Evolutionary conservation across 2,797 vertebrate genomes (phyloP), one percentile per base, ranked within the genome.

Genomic region (Epinephelus malabaricus): DNA sequence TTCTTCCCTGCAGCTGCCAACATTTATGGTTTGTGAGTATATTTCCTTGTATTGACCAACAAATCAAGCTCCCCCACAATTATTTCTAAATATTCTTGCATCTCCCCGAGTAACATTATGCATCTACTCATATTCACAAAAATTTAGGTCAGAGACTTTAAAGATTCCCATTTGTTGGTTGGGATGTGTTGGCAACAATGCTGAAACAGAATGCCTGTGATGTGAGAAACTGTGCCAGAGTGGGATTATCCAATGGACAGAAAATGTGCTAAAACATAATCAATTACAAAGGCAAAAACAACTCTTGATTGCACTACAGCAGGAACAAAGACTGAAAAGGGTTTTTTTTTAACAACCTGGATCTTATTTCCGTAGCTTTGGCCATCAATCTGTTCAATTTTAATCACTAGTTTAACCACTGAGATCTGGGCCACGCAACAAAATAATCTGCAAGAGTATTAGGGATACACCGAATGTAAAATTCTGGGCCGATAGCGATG

Each of bases 41-140:
- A 87, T 89, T 90, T 91, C 81, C 83, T 82, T 76, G 73, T 84
- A 85, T 34, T 86, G 89, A 90, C 88, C 84, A 88, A 92, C 84
- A 92, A 93, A 93, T 90, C 83, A 90, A 77, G 75, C 69, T 47
- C 68, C 63, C 49, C 55, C 47, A 76, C 83, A 69, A 78, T 74
- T 67, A 81, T 69, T 86, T 80, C 27, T 50, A 58, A 83, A 85
- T 73, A 86, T 73, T 69, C 50, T 77, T 77, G 55, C 73, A 75
- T 78, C 69, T 70, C 61, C 30, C 73, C 46, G 58, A 76, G 69
- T 50, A 70, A 67, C 45, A 83, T 81, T 82, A 76, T 73, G 83
- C 66, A 79, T 84, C 40, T 30, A 76, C 50, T 79, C 51, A 79
- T 82, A 70, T 61, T 75, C 30, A 82, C 17, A 79, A 76, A 77